phyloP scores from a whole-genome alignment of 2,888 invertebrate species.

The Masnerella sp. region DNA sequence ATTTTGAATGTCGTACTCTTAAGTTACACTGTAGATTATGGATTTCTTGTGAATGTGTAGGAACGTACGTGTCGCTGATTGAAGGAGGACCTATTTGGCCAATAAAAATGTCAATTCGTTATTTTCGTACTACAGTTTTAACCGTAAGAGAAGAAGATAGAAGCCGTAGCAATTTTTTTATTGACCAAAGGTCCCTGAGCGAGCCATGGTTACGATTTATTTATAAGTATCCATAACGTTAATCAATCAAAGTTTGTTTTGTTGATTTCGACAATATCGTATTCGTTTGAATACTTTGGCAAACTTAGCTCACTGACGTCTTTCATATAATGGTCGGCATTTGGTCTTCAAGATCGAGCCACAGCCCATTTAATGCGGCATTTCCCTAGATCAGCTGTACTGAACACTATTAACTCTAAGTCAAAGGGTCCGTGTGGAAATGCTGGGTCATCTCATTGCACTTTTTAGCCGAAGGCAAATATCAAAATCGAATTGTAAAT shows the following conservation, averaged over 20 bases:
- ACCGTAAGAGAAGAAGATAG: conserved; percentile 8
- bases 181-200: no score
- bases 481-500: no score
- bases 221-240: conserved; percentile 21
- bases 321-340: conserved; percentile 50
- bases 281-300: conserved; percentile 57
- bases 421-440: no score
- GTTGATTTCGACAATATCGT: conserved; percentile 45
- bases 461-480: no score
- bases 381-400: conserved; percentile 41
- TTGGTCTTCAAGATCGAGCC: conserved; percentile 43
- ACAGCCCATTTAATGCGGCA: conserved; percentile 28
- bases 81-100: no score
- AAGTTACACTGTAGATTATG: neutral
- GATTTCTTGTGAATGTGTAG: neutral
- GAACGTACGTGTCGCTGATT: no score
- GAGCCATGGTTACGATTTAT: conserved; percentile 14
- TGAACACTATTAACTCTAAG: no score
- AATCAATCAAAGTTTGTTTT: conserved; percentile 35
- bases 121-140: conserved; percentile 2
- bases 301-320: conserved; percentile 59
- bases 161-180: no score
- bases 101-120: neutral
- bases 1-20: conserved; percentile 25
- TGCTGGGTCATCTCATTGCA: no score